phyloP scores from a whole-genome alignment of 1,140 invertebrate genomes.

The Drosophila repleta region DNA sequence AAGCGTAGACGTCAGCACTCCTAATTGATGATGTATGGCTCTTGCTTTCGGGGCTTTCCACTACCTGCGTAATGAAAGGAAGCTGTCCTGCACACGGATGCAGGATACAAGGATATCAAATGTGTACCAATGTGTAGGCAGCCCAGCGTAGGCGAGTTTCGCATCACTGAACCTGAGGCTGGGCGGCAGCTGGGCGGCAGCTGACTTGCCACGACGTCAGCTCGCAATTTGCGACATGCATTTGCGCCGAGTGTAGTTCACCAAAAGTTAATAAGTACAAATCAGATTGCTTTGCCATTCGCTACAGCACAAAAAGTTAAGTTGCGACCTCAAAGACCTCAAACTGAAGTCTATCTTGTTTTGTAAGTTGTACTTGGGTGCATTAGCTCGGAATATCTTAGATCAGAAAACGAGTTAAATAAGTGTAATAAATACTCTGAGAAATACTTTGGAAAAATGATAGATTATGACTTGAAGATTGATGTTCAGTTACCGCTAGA shows the following conservation, averaged over 20 bases:
- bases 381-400: too few species aligned
- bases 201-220: constrained; percentile 17
- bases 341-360: too few species aligned
- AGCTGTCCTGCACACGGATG: constrained; percentile 1
- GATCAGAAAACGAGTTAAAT: too few species aligned
- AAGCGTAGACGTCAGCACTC: constrained; percentile 32
- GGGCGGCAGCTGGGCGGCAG: too few species aligned
- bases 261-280: constrained; percentile 45
- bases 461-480: too few species aligned
- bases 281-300: constrained; percentile 24
- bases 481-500: too few species aligned
- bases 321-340: not conserved
- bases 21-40: constrained; percentile 42
- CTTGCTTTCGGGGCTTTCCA: constrained; percentile 17
- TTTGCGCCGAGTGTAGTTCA: constrained; percentile 31
- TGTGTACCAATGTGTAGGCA: not conserved
- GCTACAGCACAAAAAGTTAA: constrained; percentile 18
- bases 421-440: too few species aligned
- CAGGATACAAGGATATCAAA: not conserved
- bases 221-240: constrained; percentile 40
- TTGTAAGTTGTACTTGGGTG: too few species aligned
- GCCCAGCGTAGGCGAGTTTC: not conserved
- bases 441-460: too few species aligned
- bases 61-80: constrained; percentile 17
- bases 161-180: not conserved